Evolutionary conservation across 2,888 invertebrate genomes (phyloP), one percentile per base, ranked within the genome.

Genomic region (Neocrepidodera transversa): DNA sequence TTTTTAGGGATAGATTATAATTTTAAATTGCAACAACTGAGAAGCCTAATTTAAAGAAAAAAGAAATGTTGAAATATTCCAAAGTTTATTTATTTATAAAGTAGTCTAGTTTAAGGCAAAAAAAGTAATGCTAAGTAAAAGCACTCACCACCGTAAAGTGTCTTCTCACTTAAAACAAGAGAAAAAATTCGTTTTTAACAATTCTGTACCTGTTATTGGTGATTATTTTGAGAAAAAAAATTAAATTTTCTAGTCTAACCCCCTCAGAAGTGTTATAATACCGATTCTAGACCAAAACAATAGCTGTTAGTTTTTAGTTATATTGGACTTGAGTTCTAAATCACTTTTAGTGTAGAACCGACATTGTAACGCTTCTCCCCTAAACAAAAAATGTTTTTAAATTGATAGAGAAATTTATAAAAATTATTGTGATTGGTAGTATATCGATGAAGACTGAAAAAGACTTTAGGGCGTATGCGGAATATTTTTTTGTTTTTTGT

Each of bases 141-240:
- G 62, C 66, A 62, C 63, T 64, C 49, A 76, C 77, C 77, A 78
- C 78, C 78, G 77, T 76, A 72, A 77, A 74, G 78, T 79, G 79
- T 79, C 78, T 79, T 78, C 74, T 76, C 70, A 68, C 65, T 68
- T 70, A 54, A 45, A 54, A 45, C 35, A 45, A n/a, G 64, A 62
- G 63, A 66, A 64, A 56, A 66, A 64, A 54, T 50, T 67, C 60
- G 55, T 65, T 68, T 70, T 56, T 48, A 60, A 60, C 20, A 59
- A 61, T 62, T 68, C 67, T 64, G 67, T 70, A 69, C 68, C 70
- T 69, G 69, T 60, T 47, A 55, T 63, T 52, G 71, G 71, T 71
- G 68, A 67, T 59, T 67, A 58, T 59, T 55, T 62, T 53, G n/a
- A n/a, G 52, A 38, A 60, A 52, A 58, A 56, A 49, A 30, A 57